Evolutionary conservation across 2,113 vertebrate species (phyloP), one percentile per base, ranked within the genome.

Genomic region (Tautogolabrus adspersus): DNA sequence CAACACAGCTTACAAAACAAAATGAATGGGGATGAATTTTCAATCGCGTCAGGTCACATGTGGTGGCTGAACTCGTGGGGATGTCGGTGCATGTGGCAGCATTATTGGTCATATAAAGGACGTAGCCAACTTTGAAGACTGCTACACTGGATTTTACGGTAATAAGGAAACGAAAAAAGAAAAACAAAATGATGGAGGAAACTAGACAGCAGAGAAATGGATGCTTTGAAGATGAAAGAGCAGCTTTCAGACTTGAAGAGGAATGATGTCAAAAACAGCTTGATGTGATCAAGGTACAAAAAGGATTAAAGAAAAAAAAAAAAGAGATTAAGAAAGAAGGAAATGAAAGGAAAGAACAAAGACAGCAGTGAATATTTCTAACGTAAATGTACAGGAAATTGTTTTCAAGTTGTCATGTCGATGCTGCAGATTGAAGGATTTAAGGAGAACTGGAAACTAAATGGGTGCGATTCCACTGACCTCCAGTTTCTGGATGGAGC

Each of bases 401-500:
- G 13, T 46, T 5, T 13, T 46, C 11, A 16, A 46, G 11, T 15
- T 3, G 42, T 42, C 11, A 2, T 1, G 18, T 61, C 59, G n/a
- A n/a, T n/a, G n/a, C 6, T 21, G 22, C 61, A 7, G 22, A 6
- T 23, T 22, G 3, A 55, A 46, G 44, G 23, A 7, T 26, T 22
- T 11, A 23, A 46, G 13, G 44, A 55, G 22, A 55, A 26, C 1
- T 55, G 5, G 11, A 21, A 26, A 55, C 22, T 15, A 0, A 46
- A 46, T 15, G 3, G 5, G 2, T 15, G 8, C 2, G 8, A 18
- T 51, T 55, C 10, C n/a, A 66, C 82, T 0, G 0, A 92, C 91
- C 87, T 92, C 74, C 21, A 92, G 66, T 19, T 67, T 80, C 21
- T 82, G 40, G 6, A 90, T 64, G 10, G 72, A 21, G 2, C 12